Conservation (phyloP, 2,797 vertebrate species). For the Catamblyrhynchus diadema region DNA sequence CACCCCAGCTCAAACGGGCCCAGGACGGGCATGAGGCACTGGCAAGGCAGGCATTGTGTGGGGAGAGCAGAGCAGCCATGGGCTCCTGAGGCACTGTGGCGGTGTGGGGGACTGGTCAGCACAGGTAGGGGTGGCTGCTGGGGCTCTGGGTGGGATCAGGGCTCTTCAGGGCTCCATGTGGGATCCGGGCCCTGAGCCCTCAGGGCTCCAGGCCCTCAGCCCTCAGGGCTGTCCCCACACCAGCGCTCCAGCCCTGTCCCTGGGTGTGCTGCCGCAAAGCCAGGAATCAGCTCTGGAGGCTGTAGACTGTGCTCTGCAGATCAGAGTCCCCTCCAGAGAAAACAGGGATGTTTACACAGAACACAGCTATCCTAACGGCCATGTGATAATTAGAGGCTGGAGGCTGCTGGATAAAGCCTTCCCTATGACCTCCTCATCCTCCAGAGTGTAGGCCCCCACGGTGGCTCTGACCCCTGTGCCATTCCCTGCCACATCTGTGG, state of each 20-base stretch:
- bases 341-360: slow-evolving; percentile 27
- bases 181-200: too few relatives aligned
- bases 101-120: background rate
- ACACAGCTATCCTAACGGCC: background rate
- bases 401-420: background rate
- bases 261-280: background rate
- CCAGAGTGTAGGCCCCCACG: background rate
- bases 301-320: background rate
- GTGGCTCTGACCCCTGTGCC: slow-evolving; percentile 36
- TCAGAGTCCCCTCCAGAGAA: background rate
- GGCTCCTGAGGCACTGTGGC: background rate
- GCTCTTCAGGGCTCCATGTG: background rate
- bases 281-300: background rate
- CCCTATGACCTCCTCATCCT: background rate
- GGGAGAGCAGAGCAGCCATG: background rate
- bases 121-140: background rate
- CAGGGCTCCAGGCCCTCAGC: too few relatives aligned
- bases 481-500: slow-evolving; percentile 66
- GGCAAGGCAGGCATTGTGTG: background rate
- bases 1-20: background rate
- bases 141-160: background rate
- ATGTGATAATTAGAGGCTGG: background rate
- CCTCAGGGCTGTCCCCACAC: background rate
- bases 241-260: accelerated
- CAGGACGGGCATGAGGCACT: accelerated